Base-by-base conservation (phyloP, 1,140 invertebrate species). In the Hyphantria cunea region DNA sequence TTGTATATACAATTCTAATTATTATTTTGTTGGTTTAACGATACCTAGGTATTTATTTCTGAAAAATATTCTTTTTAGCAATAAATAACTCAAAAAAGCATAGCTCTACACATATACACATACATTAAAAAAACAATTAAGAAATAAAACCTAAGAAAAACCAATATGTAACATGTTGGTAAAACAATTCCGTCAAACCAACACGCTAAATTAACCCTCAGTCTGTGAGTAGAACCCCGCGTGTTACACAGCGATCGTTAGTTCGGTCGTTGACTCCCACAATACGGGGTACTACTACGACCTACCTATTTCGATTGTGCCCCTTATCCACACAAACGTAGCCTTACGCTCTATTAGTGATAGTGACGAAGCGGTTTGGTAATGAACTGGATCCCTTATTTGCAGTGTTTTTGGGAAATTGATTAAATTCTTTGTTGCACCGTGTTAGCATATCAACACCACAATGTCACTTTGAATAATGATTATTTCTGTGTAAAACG, bases 261-360 rank as follows among this genome's bases (percentile, higher is more conserved):
- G 60, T 68, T 60, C 71, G 77, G 72, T 80, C 78, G 68, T 74
- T 76, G 78, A 77, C 78, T 73, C 60, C 39, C 42, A 44, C 49
- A 50, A 47, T 34, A 60, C 52, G 66, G 68, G 67, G 67, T 66
- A 70, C 66, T 15, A 53, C 15, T 55, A 74, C 66, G 66, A 74
- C 64, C 64, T 56, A 69, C 67, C 64, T 56, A 69, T 68, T 58
- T 68, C 72, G 75, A 77, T 74, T 77, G 72, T 70, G 67, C 65
- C 66, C n/a, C 59, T 62, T 67, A 59, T 71, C 59, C 68, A 55
- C 67, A 70, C 66, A 74, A 68, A 56, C 63, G 45, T 51, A 37
- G 59, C 60, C 56, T 64, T 60, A 53, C 54, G 54, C 53, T 62
- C 68, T 66, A 70, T 65, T 67, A 67, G 52, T 53, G 42, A 37